phyloP scores from a whole-genome alignment of 92 coral and sea anemone species.

The Metridium senile region DNA sequence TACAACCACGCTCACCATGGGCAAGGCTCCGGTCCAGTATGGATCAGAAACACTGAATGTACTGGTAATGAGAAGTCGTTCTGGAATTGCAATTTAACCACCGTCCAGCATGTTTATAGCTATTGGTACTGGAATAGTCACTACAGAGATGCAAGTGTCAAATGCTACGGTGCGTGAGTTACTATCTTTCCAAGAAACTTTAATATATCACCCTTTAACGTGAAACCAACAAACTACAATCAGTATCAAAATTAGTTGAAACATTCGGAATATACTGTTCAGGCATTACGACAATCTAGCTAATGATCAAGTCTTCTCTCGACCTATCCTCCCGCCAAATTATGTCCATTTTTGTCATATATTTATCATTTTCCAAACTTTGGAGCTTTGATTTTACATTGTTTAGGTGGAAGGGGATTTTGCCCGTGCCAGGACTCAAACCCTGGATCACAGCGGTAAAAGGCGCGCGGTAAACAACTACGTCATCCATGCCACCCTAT shows the following conservation, averaged over 20 bases:
- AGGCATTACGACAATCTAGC: too few species aligned
- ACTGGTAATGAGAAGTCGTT: conserved; percentile 38
- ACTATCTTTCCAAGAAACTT: too few species aligned
- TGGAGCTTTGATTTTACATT: too few species aligned
- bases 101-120: not conserved
- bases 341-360: too few species aligned
- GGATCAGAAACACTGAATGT: conserved; percentile 44
- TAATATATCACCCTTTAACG: not conserved
- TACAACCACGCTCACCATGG: not conserved
- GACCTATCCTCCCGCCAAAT: too few species aligned
- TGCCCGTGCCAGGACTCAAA: too few species aligned
- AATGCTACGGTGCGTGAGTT: conserved; percentile 61
- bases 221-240: not conserved
- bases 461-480: too few species aligned
- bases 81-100: conserved; percentile 32
- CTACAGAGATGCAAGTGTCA: conserved; percentile 45
- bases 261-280: not conserved
- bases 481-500: not conserved
- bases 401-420: too few species aligned
- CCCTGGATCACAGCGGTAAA: too few species aligned
- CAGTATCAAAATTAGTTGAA: not conserved
- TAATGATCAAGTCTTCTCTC: too few species aligned
- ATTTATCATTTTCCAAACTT: too few species aligned
- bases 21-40: conserved; percentile 45
- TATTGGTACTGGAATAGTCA: conserved; percentile 5